These are phyloP conservation scores for Delphinapterus leucas DNA, from an alignment of 2,113 vertebrate species.

Conservation along the genomic window DNA sequence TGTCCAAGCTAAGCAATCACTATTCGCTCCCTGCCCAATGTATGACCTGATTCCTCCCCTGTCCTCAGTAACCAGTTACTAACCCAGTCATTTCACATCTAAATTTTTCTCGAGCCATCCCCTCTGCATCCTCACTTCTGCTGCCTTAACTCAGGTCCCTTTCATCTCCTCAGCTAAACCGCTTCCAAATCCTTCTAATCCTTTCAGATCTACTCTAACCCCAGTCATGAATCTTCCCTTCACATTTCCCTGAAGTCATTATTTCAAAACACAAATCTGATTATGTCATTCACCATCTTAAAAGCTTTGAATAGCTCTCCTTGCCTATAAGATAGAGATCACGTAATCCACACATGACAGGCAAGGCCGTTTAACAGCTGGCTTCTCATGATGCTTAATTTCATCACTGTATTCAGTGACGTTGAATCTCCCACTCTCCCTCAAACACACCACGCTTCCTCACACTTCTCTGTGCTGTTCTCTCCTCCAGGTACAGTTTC, in stretches of 20 bases:
- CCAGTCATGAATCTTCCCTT: background rate
- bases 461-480: background rate
- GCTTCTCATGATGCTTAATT: background rate
- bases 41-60: background rate
- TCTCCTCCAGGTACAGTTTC: background rate
- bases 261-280: background rate
- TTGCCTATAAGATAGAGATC: background rate
- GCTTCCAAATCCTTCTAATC: background rate
- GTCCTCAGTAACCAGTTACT: background rate
- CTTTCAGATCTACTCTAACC: background rate
- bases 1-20: background rate
- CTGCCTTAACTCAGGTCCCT: background rate
- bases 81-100: background rate
- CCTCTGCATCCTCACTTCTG: background rate
- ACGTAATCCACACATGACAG: background rate
- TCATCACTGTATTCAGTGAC: background rate
- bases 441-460: background rate
- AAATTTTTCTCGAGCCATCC: background rate
- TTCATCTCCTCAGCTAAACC: background rate
- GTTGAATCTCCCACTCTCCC: background rate
- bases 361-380: background rate
- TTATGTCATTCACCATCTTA: background rate
- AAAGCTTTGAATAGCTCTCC: background rate
- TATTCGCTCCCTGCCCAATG: background rate
- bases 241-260: background rate